Evolutionary conservation across 1,140 invertebrate genomes (phyloP), one percentile per base, ranked within the genome.

Genomic region (Cherax quadricarinatus): DNA sequence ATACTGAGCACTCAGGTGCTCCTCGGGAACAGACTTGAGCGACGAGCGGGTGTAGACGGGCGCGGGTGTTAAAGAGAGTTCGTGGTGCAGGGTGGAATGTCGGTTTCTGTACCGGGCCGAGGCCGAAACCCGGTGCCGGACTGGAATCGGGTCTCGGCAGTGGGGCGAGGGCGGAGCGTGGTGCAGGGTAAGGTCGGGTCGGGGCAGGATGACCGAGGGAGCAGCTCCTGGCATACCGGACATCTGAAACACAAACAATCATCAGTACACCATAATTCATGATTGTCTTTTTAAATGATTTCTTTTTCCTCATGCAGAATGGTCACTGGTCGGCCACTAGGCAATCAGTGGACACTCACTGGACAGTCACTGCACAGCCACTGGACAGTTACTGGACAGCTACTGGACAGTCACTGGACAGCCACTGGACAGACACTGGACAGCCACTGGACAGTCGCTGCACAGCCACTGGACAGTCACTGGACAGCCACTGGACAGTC

Each of bases 101-200:
- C 41, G 51, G 3, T 51, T 30, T 10, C 73, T 30, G n/a, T 41
- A 51, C 18, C 16, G n/a, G 3, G 66, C 24, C 4, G 57, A 53
- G 66, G 89, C 84, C 75, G 89, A 84, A 41, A 78, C 60, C 84
- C 79, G 90, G 90, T 81, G 75, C 41, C 82, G 75, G 90, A 84
- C 53, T 30, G 53, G 48, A 66, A 14, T 57, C 41, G 89, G 30
- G 84, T 70, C 18, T 70, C 5, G 16, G 24, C 5, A 51, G 7
- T n/a, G n/a, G 16, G 66, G 30, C 12, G 57, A 53, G 66, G 90
- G 90, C 75, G 90, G 90, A 41, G 90, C 60, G 90, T 60, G 90
- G 90, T 86, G 83, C 21, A 91, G 84, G 90, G 90, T 91, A 57
- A 91, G 90, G 84, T 91, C 90, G 75, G 84, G n/a, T 48, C 84